Base-by-base conservation (phyloP, 2,888 invertebrate species). In the Andricus curvator region DNA sequence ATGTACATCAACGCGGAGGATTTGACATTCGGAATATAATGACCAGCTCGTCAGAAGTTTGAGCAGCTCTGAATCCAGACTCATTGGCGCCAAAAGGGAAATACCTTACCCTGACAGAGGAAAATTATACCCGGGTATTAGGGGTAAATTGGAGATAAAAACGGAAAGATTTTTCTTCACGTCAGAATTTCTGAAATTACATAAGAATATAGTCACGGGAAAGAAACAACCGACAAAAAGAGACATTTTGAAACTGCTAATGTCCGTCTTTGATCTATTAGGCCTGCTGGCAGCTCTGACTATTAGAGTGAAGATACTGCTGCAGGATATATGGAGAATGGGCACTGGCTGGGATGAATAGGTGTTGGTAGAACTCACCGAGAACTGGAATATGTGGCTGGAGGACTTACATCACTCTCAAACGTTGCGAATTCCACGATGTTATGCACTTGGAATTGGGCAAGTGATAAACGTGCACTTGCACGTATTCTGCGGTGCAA, bases 181-280 rank as follows among this genome's bases (percentile, higher is more conserved):
- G 20, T 15, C 17, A 17, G 5, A 17, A 0, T 48, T 48, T 29
- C 64, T 13, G 0, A 64, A 64, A n/a, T 13, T 22, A 25, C 17
- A 29, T n/a, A 17, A 65, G 22, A 29, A 17, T 15, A 1, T 29
- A 9, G 6, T 20, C 2, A 9, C 25, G 44, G 11, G 82, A 8
- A 76, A 13, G 51, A 76, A 62, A 29, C 65, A 33, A 51, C 84
- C 86, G 15, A 87, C 84, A 44, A 87, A 86, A 74, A 48, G 85
- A 78, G 82, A 86, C 60, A 56, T 81, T 13, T 77, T 85, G 25
- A 83, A 80, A 64, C 64, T 80, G 2, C 77, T 84, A 11, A 86
- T 84, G 88, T 88, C 85, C 4, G 51, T 87, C 0, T 90, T 86
- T 77, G 88, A 90, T 48, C 89, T 89, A 0, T 64, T 88, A 1